Conservation (phyloP, 2,888 invertebrate species). For the Troilus luridus region DNA sequence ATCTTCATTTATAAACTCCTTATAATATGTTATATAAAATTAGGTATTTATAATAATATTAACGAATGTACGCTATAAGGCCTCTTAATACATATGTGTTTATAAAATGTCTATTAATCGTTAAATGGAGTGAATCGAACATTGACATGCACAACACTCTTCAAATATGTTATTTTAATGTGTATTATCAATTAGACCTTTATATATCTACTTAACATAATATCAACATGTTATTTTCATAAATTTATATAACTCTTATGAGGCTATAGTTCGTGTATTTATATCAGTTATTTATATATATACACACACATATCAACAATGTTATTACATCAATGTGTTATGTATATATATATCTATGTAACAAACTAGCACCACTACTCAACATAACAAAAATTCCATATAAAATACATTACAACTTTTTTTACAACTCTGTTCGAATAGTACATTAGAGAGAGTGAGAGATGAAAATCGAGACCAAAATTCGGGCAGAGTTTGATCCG, state of each 20-base stretch:
- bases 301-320: slow-evolving; percentile 44
- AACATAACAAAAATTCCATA: slow-evolving; percentile 62
- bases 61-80: slow-evolving; percentile 59
- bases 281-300: slow-evolving; percentile 34
- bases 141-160: slow-evolving; percentile 38
- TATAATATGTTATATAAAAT: slow-evolving; percentile 56
- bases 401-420: slow-evolving; percentile 62
- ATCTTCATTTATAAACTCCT: slow-evolving; percentile 32
- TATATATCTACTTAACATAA: slow-evolving; percentile 50
- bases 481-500: slow-evolving; percentile 37
- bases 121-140: slow-evolving; percentile 19
- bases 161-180: slow-evolving; percentile 10
- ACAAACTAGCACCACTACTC: slow-evolving; percentile 62
- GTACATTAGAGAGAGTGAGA: slow-evolving; percentile 48
- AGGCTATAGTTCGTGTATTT: slow-evolving; percentile 50
- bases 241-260: slow-evolving; percentile 42
- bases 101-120: slow-evolving; percentile 39
- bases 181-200: slow-evolving; percentile 32
- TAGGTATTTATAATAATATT: slow-evolving; percentile 58
- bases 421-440: slow-evolving; percentile 55
- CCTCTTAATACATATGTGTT: slow-evolving; percentile 60
- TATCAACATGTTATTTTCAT: slow-evolving; percentile 45
- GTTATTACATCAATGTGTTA: slow-evolving; percentile 12
- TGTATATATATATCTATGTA: slow-evolving; percentile 38
- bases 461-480: slow-evolving; percentile 40